phyloP scores from a whole-genome alignment of 2,113 vertebrate genomes.

The Epinephelus moara region DNA sequence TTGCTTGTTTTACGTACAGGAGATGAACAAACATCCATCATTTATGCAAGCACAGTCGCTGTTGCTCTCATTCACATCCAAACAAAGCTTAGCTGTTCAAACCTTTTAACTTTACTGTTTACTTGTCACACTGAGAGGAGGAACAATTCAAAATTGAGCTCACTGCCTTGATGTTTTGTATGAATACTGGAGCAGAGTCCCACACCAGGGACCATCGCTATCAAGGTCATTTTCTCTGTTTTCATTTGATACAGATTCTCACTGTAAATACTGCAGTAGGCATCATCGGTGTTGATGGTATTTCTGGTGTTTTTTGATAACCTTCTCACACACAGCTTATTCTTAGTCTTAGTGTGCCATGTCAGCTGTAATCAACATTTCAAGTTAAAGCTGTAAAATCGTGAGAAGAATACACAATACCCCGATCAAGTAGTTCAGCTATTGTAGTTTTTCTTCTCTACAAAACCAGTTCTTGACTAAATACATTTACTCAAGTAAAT shows the following conservation, averaged over 20 bases:
- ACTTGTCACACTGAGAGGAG: conserved; percentile 40
- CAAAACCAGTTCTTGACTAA: too few relatives aligned
- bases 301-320: not conserved
- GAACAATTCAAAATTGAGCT: conserved; percentile 29
- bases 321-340: not conserved
- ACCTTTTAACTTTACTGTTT: conserved; percentile 36
- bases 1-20: conserved; percentile 17
- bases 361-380: not conserved
- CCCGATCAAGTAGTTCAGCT: not conserved
- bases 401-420: not conserved
- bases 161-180: conserved; percentile 37
- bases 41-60: conserved; percentile 38
- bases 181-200: conserved; percentile 29
- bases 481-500: too few relatives aligned
- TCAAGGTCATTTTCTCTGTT: conserved; percentile 31
- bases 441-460: not conserved
- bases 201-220: not conserved
- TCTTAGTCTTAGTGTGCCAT: not conserved
- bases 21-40: conserved; percentile 38
- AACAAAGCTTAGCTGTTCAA: conserved; percentile 21
- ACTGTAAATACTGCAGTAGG: not conserved
- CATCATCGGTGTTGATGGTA: not conserved
- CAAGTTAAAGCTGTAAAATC: not conserved
- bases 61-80: conserved; percentile 26
- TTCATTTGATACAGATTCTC: not conserved